phyloP scores from a whole-genome alignment of 2,888 invertebrate genomes.

The Lochmaea crataegi region DNA sequence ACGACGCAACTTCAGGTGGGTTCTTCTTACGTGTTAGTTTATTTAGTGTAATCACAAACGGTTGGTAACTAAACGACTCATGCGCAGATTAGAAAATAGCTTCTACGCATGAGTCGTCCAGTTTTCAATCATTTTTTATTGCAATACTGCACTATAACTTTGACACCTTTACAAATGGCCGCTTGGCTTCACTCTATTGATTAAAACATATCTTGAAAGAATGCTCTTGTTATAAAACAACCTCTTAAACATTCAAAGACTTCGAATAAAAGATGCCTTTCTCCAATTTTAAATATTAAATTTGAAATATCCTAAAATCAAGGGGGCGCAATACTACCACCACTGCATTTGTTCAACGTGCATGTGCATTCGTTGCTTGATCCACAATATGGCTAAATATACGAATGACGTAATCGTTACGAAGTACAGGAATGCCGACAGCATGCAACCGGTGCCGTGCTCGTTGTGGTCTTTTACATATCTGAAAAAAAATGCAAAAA shows the following conservation, averaged over 20 bases:
- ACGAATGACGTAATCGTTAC: constrained; percentile 64
- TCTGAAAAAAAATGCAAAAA: constrained; percentile 40
- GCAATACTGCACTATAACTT: no score
- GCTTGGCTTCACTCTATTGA: no score
- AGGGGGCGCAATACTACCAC: constrained; percentile 57
- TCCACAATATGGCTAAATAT: constrained; percentile 63
- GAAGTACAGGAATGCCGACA: constrained; percentile 64
- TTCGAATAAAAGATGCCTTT: constrained; percentile 36
- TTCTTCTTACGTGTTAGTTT: no score
- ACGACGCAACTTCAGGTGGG: no score
- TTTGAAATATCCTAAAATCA: constrained; percentile 32
- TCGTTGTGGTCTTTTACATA: constrained; percentile 46
- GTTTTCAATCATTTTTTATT: no score
- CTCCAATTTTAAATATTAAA: constrained; percentile 31
- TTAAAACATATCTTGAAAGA: no score
- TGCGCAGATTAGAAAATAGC: no score
- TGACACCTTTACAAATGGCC: no score
- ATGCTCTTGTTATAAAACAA: constrained; percentile 24
- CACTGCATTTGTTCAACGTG: constrained; percentile 64
- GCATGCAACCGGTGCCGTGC: constrained; percentile 62
- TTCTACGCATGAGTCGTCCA: no score
- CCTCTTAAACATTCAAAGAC: constrained; percentile 27
- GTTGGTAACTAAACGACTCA: no score
- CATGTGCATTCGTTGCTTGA: constrained; percentile 63
- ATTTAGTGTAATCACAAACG: no score